These are phyloP conservation scores for Pseudanteris insignis DNA, from an alignment of 2,888 invertebrate genomes.

Conservation along the genomic window DNA sequence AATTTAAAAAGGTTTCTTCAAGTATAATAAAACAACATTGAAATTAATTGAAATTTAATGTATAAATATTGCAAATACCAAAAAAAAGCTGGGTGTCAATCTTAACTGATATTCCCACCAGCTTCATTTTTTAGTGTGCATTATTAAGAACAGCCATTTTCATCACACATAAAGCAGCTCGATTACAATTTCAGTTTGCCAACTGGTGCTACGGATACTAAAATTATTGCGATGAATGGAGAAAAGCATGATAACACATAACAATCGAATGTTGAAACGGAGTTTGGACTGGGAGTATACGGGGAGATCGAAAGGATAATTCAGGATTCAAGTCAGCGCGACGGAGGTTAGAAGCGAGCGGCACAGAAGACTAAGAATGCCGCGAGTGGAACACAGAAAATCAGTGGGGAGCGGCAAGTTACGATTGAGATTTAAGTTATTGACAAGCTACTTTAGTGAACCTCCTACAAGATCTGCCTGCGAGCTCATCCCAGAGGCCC, in stretches of 20 bases:
- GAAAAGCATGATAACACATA: slow-evolving; percentile 32
- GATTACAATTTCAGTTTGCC: neutral
- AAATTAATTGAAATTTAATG: no score
- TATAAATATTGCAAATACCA: no score
- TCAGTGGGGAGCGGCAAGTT: slow-evolving; percentile 63
- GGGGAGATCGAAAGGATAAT: no score
- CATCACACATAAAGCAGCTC: slow-evolving; percentile 5
- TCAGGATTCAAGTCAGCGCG: no score
- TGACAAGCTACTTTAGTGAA: slow-evolving; percentile 66
- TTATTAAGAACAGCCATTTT: slow-evolving; percentile 21
- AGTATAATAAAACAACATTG: no score
- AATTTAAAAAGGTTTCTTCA: no score
- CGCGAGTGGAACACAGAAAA: slow-evolving; percentile 51
- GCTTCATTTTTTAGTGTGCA: slow-evolving; percentile 12
- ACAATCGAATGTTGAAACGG: slow-evolving; percentile 34
- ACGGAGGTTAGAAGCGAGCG: slow-evolving; percentile 21
- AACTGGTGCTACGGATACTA: neutral
- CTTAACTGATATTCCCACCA: slow-evolving; percentile 28
- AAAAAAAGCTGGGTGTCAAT: no score
- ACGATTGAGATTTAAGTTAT: slow-evolving; percentile 67
- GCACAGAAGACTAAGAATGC: slow-evolving; percentile 48
- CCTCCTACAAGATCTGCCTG: slow-evolving; percentile 58
- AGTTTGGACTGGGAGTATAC: no score
- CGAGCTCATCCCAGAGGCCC: slow-evolving; percentile 59
- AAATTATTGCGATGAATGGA: slow-evolving; percentile 16